Evolutionary conservation across 92 coral and sea anemone species (phyloP), one percentile per base, ranked within the genome.

Genomic region (Parazoanthus atlanticus): DNA sequence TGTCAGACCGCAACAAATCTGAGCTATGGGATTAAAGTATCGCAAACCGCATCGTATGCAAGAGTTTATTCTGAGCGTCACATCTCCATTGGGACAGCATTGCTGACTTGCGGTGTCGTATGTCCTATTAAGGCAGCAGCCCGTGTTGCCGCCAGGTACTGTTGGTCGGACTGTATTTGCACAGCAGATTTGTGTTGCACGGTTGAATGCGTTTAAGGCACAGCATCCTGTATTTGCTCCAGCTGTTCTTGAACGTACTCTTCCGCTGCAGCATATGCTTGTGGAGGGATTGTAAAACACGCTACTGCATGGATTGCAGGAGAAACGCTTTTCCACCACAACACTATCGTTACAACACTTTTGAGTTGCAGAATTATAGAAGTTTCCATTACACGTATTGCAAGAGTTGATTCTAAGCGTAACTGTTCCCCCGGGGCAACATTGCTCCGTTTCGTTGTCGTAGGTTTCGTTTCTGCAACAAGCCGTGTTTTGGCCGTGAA

Each of bases 171-270:
- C 61, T 33, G 29, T 83, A 16, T 52, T 74, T 2, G 78, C 87
- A 67, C 87, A 83, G 28, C 87, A 83, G n/a, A 67, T 74, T 38
- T 72, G 54, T 9, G 58, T 34, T 47, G 49, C 54, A 67, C 49
- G 23, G 33, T 83, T 83, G 77, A 15, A 34, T n/a, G 87, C 75
- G 17, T 38, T n/a, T 29, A 6, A 15, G 8, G 65, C 87, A 66
- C 87, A 83, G 32, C 87, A 83, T 29, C 23, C 25, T 9, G 87
- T 83, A 26, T 19, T 66, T 1, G 15, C 3, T 19, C 87, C 87
- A 33, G 71, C 49, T 58, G 78, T 19, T 83, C 87, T 83, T 67
- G 12, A 1, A 29, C 56, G 76, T 11, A 83, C 19, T 33, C 77
- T 12, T 17, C 34, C 10, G 33, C 19, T 38, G 49, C 87, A 83